Conservation (phyloP, 2,797 vertebrate genomes). For the Forpus xanthops region DNA sequence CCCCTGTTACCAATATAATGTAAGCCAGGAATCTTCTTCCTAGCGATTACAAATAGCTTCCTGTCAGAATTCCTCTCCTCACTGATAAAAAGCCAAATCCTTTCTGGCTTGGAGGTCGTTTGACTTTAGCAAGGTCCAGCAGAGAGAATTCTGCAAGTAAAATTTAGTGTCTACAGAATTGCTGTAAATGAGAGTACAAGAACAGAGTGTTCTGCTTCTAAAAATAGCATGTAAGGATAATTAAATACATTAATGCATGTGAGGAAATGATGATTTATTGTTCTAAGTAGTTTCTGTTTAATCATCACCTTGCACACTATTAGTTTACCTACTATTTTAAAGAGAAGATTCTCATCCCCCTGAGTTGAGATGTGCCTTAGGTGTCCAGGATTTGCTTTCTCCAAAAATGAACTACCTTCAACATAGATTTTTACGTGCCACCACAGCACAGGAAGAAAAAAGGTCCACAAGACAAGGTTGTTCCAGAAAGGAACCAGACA, state of each 20-base stretch:
- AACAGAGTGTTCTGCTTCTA: not conserved
- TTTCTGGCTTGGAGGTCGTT: not conserved
- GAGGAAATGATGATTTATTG: not conserved
- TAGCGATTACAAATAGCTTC: not conserved
- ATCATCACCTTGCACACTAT: not conserved
- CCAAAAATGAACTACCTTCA: not conserved
- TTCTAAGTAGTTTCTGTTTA: not conserved
- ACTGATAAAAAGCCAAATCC: not conserved
- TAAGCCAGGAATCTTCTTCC: not conserved
- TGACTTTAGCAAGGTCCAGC: not conserved
- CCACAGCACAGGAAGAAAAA: not conserved
- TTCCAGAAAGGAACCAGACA: not conserved
- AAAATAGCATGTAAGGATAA: not conserved
- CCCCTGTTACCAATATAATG: not conserved
- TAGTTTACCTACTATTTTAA: constrained; percentile 31
- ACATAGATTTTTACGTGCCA: not conserved
- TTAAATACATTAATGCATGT: not conserved
- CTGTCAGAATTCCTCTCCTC: not conserved
- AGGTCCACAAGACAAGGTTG: not conserved
- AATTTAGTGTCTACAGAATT: not conserved
- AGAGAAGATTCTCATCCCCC: not conserved
- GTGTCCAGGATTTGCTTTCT: not conserved
- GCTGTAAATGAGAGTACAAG: not conserved
- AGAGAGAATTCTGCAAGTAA: not conserved
- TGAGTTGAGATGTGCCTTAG: not conserved